Evolutionary conservation across 1,140 invertebrate genomes (phyloP).

Genomic region (Papilio helenus): DNA sequence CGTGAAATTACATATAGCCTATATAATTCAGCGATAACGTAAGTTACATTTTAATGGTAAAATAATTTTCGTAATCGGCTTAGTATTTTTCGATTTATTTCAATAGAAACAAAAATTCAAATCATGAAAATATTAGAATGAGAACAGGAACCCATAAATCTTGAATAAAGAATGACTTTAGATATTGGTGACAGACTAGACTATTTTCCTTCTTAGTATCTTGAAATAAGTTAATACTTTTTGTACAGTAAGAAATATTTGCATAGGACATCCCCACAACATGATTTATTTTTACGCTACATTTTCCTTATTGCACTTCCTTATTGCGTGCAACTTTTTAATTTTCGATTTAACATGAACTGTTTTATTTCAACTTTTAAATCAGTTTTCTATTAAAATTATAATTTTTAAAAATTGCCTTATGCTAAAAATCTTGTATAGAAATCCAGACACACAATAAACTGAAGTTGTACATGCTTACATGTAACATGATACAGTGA

Average conservation of each 20-base stretch:
- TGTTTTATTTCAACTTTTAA: neutral
- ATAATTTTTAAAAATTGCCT: too few relatives aligned
- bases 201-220: neutral
- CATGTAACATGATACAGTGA: neutral
- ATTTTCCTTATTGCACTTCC: neutral
- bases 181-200: too few relatives aligned
- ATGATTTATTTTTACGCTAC: neutral
- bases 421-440: too few relatives aligned
- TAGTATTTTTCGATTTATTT: too few relatives aligned
- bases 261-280: neutral
- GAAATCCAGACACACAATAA: neutral
- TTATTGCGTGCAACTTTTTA: neutral
- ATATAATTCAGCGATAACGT: too few relatives aligned
- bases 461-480: neutral
- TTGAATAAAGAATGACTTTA: too few relatives aligned
- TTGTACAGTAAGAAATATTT: neutral
- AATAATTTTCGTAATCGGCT: too few relatives aligned
- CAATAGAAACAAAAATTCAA: too few relatives aligned
- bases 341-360: neutral
- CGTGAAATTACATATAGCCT: too few relatives aligned
- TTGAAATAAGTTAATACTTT: neutral
- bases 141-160: too few relatives aligned
- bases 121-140: too few relatives aligned
- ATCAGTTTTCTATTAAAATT: neutral
- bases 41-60: too few relatives aligned